A percentile compares a stretch with the other conserved stretches of the same genome.
These are phyloP conservation scores for Champsocephalus gunnari DNA, from an alignment of 2,797 vertebrate genomes.

Conservation along the genomic window DNA sequence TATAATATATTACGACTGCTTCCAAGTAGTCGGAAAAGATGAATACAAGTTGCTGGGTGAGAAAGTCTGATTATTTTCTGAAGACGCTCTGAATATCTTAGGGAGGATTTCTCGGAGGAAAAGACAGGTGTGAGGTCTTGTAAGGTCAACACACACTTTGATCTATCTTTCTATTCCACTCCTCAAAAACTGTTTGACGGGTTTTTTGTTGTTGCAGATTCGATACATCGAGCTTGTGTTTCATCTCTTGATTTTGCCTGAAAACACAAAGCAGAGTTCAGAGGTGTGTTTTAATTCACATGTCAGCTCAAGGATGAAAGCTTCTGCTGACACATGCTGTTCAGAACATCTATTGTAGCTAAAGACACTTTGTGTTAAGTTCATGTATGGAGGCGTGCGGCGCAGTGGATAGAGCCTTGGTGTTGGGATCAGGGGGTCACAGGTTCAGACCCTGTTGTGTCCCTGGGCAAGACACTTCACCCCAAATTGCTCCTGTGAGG, in stretches of 20 bases:
- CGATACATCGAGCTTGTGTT: slow-evolving; percentile 42
- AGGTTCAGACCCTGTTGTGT: too few species aligned
- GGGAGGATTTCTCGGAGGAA: slow-evolving; percentile 19
- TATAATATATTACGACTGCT: slow-evolving; percentile 5
- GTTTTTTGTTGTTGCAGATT: slow-evolving; percentile 17
- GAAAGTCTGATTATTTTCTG: slow-evolving; percentile 35
- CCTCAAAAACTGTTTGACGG: neutral
- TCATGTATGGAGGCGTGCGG: slow-evolving; percentile 2
- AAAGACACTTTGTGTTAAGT: slow-evolving; percentile 19
- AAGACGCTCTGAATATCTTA: slow-evolving; percentile 18
- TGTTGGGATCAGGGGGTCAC: too few species aligned
- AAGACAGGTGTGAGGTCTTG: slow-evolving; percentile 6
- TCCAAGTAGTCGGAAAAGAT: slow-evolving; percentile 16
- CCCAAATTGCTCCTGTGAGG: too few species aligned
- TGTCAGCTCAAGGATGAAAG: slow-evolving; percentile 43
- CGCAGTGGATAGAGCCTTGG: too few species aligned
- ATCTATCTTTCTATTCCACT: slow-evolving; percentile 44
- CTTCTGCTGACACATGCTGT: slow-evolving; percentile 19
- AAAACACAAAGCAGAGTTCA: slow-evolving; percentile 50
- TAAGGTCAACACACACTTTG: slow-evolving; percentile 48
- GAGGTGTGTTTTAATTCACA: slow-evolving; percentile 50
- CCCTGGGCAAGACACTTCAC: too few species aligned
- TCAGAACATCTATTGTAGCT: neutral
- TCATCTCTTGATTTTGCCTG: slow-evolving; percentile 59
- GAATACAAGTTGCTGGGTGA: slow-evolving; percentile 2